phyloP scores from a whole-genome alignment of 2,797 vertebrate species.

The Eospalax fontanierii region DNA sequence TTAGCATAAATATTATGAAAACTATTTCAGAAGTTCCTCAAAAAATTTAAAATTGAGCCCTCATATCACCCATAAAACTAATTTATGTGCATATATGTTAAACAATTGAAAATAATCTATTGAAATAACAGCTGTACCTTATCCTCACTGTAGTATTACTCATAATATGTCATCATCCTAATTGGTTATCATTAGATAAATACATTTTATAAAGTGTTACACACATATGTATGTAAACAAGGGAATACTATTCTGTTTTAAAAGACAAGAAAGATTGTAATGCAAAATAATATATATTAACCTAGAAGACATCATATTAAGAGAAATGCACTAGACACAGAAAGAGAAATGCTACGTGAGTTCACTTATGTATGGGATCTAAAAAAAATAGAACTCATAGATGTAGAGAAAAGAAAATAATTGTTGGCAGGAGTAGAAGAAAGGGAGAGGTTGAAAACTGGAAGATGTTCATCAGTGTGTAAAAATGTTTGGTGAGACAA shows the following conservation, averaged over 20 bases:
- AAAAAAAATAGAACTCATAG: not conserved
- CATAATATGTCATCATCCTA: not conserved
- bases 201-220: not conserved
- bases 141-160: not conserved
- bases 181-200: not conserved
- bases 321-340: not conserved
- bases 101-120: not conserved
- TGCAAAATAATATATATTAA: not conserved
- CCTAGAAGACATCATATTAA: not conserved
- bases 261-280: not conserved
- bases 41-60: not conserved
- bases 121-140: not conserved
- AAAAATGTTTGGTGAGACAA: not conserved
- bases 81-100: not conserved
- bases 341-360: not conserved
- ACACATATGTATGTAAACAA: not conserved
- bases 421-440: not conserved
- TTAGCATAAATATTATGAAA: not conserved
- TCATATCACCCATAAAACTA: not conserved
- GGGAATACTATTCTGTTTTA: not conserved
- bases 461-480: not conserved
- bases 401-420: not conserved
- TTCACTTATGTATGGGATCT: not conserved
- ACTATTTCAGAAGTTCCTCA: not conserved
- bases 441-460: not conserved